Conservation (phyloP, 2,888 invertebrate species). For the Oithona nana region DNA sequence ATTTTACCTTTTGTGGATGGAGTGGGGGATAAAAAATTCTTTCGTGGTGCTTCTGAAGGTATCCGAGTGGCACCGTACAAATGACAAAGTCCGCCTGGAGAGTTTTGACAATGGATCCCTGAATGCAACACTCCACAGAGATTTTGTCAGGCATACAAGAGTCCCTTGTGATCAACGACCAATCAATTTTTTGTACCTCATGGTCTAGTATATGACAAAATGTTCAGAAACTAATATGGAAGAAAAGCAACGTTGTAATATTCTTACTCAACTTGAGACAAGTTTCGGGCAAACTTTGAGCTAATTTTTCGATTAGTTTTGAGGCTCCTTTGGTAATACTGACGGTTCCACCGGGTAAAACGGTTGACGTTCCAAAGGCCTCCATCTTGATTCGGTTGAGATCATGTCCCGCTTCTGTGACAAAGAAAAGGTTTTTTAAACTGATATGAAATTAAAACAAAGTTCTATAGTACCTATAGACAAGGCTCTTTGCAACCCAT, state of each 20-base stretch:
- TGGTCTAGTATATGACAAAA: no score
- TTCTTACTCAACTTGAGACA: no score
- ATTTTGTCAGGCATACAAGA: not conserved
- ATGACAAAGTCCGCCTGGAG: slow-evolving; percentile 8
- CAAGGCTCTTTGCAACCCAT: not conserved
- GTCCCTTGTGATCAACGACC: not conserved
- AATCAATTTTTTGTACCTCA: not conserved
- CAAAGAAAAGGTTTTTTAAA: no score
- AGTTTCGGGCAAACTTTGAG: not conserved
- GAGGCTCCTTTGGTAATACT: not conserved
- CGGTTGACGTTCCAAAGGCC: not conserved
- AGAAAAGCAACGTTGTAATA: no score
- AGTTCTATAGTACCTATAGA: no score
- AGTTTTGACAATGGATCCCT: not conserved
- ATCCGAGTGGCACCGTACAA: slow-evolving; percentile 11
- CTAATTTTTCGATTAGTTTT: not conserved
- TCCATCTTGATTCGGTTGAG: not conserved
- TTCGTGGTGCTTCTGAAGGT: not conserved
- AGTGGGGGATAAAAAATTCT: slow-evolving; percentile 2
- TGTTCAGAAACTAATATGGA: no score
- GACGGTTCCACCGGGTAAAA: not conserved
- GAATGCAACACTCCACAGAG: not conserved
- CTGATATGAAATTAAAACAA: no score
- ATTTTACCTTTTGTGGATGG: slow-evolving; percentile 1
- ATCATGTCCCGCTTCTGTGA: not conserved